Base-by-base conservation (phyloP, 2,888 invertebrate genomes). In the Xanthia togata region DNA sequence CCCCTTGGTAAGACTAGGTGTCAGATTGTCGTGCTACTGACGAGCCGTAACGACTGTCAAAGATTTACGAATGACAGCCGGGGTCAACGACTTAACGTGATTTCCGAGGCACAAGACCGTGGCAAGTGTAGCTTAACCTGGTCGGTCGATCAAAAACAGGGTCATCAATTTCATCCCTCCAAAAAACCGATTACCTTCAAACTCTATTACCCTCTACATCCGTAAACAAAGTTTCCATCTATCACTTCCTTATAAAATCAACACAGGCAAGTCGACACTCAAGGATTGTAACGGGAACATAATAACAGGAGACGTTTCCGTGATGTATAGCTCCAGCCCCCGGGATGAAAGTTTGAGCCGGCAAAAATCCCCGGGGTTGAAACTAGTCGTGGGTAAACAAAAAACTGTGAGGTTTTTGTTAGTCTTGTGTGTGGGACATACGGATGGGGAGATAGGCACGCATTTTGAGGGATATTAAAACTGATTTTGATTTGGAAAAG, bases 381-480 rank as follows among this genome's bases (percentile, higher is more conserved):
- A 89, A 91, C 90, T 90, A 89, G 83, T 89, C 85, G 86, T 74
- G 79, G 81, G 88, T 85, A 87, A 89, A 89, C 88, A 91, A 92
- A 92, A 91, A 92, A 87, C 80, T 84, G 82, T 75, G 82, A 65
- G 79, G 75, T 89, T 91, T 87, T 88, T 89, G 84, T 87, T 81
- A 38, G 85, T 65, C 71, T 82, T 82, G 68, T 73, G 23, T 57
- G n/a, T 67, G 59, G 1, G 84, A 88, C 83, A 87, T 79, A 90
- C 81, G 38, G 82, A 57, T 78, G 50, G 2, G 1, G 41, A 68
- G 64, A 26, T 38, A 23, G 47, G n/a, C 38, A 59, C 26, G 64
- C 73, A 57, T 53, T 62, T 23, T 55, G 0, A 35, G 6, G 11
- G 3, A 4, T 53, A 53, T 17, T 4, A 35, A 20, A 23, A 23